phyloP scores from a whole-genome alignment of 2,888 invertebrate genomes.

The Nipponacmea schrenckii region DNA sequence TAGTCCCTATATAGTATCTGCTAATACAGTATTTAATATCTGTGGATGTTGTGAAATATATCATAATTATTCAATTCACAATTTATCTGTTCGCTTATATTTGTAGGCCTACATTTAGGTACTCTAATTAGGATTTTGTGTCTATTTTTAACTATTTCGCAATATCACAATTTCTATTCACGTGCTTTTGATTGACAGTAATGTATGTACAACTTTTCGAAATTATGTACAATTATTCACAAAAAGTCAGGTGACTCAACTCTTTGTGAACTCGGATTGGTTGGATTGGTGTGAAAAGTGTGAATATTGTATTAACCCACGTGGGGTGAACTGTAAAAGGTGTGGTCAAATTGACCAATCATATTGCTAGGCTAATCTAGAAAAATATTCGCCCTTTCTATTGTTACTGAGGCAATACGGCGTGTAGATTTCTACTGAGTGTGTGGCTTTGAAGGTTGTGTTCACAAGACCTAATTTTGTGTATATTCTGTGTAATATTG shows the following conservation, averaged over 20 bases:
- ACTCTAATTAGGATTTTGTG: too few species aligned
- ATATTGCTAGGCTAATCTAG: constrained; percentile 15
- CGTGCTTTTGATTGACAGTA: constrained; percentile 1
- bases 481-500: not conserved
- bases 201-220: not conserved
- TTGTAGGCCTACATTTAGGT: too few species aligned
- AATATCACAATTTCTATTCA: not conserved
- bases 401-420: constrained; percentile 56
- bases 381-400: constrained; percentile 33
- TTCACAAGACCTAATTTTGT: constrained; percentile 35
- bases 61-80: too few species aligned
- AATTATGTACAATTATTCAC: not conserved
- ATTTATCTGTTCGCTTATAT: too few species aligned
- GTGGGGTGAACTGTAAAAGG: constrained; percentile 50
- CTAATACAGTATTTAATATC: too few species aligned
- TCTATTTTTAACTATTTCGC: too few species aligned
- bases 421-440: constrained; percentile 57
- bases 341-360: constrained; percentile 20
- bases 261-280: constrained; percentile 27
- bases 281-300: constrained; percentile 22
- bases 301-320: constrained; percentile 57
- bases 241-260: constrained; percentile 18
- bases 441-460: constrained; percentile 44
- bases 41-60: too few species aligned
- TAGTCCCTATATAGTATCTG: too few species aligned